Evolutionary conservation across 2,113 vertebrate species (phyloP).

Genomic region (Salminus brasiliensis): DNA sequence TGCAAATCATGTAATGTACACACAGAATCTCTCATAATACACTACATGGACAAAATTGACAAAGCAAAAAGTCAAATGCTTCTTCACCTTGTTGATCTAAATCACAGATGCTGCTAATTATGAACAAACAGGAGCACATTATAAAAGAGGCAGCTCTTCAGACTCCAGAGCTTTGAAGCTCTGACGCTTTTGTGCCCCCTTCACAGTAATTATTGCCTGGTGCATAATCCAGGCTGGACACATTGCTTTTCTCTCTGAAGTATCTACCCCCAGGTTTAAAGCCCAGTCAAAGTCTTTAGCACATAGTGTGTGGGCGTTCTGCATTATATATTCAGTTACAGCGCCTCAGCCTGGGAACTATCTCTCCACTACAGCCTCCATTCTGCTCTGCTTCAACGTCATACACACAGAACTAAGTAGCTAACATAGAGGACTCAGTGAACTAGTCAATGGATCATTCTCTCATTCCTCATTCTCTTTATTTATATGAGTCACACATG

Average conservation of each 20-base stretch:
- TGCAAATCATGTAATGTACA: too few relatives aligned
- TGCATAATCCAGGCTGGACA: constrained; percentile 72
- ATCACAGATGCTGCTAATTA: constrained; percentile 26
- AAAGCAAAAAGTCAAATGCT: constrained; percentile 40
- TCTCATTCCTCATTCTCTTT: neutral
- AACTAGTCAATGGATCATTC: neutral
- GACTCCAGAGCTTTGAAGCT: constrained; percentile 61
- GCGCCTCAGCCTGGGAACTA: constrained; percentile 69
- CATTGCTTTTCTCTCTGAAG: constrained; percentile 70
- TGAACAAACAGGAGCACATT: constrained; percentile 13
- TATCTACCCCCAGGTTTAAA: constrained; percentile 68
- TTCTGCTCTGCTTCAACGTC: constrained; percentile 2
- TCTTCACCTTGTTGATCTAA: constrained; percentile 10
- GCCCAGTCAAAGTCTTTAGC: constrained; percentile 69
- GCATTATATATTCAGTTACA: constrained; percentile 76
- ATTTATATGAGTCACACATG: neutral
- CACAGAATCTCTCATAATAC: too few relatives aligned
- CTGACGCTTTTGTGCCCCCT: constrained; percentile 46
- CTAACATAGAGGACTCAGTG: neutral
- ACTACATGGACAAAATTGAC: neutral
- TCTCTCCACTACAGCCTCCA: constrained; percentile 68
- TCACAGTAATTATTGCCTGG: constrained; percentile 67
- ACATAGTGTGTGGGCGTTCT: constrained; percentile 66
- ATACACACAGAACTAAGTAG: neutral
- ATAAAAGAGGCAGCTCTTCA: constrained; percentile 43